phyloP scores from a whole-genome alignment of 2,888 invertebrate species.

The Flexamia atlantica region DNA sequence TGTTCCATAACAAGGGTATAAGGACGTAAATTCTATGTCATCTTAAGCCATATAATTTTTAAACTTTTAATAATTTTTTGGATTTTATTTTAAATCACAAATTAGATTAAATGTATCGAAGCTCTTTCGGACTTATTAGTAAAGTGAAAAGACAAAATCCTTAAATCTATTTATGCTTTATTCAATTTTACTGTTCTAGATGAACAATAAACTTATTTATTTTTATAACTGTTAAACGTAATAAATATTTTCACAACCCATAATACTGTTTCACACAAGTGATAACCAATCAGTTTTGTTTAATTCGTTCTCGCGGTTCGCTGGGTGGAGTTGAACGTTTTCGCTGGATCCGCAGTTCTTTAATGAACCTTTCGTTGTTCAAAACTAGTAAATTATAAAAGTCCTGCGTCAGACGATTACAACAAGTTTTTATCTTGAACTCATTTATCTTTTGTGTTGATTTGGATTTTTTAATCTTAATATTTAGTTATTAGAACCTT shows the following conservation, averaged over 20 bases:
- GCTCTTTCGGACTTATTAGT: too few relatives aligned
- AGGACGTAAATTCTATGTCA: too few relatives aligned
- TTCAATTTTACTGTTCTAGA: neutral
- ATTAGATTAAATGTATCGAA: too few relatives aligned
- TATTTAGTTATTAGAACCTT: too few relatives aligned
- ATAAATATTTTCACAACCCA: neutral
- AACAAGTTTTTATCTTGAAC: neutral
- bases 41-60: too few relatives aligned
- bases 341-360: constrained; percentile 20
- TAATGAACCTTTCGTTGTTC: constrained; percentile 4
- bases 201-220: neutral
- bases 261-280: neutral
- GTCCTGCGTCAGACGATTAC: neutral
- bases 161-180: neutral
- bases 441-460: too few relatives aligned
- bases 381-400: constrained; percentile 4
- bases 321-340: neutral
- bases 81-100: too few relatives aligned
- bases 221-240: too few relatives aligned
- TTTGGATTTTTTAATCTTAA: too few relatives aligned
- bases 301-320: neutral
- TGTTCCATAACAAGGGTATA: too few relatives aligned
- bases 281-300: neutral
- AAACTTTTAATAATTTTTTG: too few relatives aligned
- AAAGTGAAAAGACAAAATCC: neutral